These are phyloP conservation scores for Spizaetus ornatus DNA, from an alignment of 2,113 vertebrate genomes.

Conservation along the genomic window DNA sequence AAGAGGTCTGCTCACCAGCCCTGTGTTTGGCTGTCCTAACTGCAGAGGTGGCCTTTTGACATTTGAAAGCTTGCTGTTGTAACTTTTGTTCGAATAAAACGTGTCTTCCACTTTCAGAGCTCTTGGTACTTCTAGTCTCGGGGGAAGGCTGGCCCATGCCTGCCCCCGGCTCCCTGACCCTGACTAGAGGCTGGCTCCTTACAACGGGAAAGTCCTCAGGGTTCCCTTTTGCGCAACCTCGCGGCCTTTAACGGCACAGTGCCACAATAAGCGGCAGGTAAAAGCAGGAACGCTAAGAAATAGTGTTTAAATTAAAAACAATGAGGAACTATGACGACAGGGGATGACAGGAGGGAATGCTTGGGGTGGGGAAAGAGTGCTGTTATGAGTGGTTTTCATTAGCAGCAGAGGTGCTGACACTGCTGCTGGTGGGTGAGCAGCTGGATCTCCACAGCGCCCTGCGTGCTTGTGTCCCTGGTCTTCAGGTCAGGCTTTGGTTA, in stretches of 20 bases:
- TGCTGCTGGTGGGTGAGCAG: background rate
- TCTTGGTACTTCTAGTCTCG: rapidly evolving
- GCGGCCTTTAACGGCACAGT: rapidly evolving
- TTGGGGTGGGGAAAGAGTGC: too few relatives aligned
- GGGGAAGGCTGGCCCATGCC: background rate
- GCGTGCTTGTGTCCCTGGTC: rapidly evolving
- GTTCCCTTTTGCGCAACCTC: background rate
- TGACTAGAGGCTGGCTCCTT: background rate
- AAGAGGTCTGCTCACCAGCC: background rate
- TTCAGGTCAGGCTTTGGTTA: background rate
- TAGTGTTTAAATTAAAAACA: background rate
- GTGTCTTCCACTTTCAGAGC: background rate
- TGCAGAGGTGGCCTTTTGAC: background rate
- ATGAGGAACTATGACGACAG: rapidly evolving
- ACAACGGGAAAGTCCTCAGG: rapidly evolving
- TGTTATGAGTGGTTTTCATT: background rate
- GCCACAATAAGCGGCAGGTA: background rate
- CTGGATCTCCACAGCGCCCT: background rate
- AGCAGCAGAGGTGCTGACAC: background rate
- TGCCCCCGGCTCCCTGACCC: background rate
- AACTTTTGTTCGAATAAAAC: background rate
- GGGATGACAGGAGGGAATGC: background rate
- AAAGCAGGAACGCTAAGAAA: background rate
- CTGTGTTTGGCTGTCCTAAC: background rate
- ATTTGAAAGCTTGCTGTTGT: background rate